These are phyloP conservation scores for Benthochromis sp. DNA, from an alignment of 2,113 vertebrate species.

Conservation along the genomic window DNA sequence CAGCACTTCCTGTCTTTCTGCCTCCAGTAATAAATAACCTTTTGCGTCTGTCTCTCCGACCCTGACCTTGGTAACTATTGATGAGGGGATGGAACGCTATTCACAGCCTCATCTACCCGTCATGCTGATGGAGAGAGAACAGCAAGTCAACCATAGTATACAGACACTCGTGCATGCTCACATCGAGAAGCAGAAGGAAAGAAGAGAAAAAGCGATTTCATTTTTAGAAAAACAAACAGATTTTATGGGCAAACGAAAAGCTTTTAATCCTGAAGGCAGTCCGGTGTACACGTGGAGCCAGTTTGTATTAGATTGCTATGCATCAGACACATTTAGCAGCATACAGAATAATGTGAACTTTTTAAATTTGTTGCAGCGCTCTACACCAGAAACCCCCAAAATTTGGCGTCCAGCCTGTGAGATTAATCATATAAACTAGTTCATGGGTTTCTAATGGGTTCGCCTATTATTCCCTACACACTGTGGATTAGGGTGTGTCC, in stretches of 20 bases:
- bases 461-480: not conserved
- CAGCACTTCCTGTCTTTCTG: not conserved
- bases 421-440: fast-evolving
- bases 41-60: constrained; percentile 7
- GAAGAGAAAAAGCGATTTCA: not conserved
- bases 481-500: not conserved
- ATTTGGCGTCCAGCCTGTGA: not conserved
- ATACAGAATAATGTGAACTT: not conserved
- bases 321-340: not conserved
- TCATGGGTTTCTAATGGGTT: not conserved
- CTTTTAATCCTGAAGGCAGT: not conserved
- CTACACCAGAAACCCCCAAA: not conserved
- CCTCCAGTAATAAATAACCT: constrained; percentile 31
- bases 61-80: constrained; percentile 53
- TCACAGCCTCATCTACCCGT: constrained; percentile 31
- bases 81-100: constrained; percentile 36
- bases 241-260: not conserved
- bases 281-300: not conserved
- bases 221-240: not conserved
- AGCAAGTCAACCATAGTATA: not conserved
- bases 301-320: not conserved
- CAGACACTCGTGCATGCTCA: not conserved
- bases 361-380: not conserved
- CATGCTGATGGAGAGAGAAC: constrained; percentile 8
- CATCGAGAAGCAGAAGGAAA: not conserved